Evolutionary conservation across 2,113 vertebrate genomes (phyloP).

Genomic region (Pteruthius melanotis): DNA sequence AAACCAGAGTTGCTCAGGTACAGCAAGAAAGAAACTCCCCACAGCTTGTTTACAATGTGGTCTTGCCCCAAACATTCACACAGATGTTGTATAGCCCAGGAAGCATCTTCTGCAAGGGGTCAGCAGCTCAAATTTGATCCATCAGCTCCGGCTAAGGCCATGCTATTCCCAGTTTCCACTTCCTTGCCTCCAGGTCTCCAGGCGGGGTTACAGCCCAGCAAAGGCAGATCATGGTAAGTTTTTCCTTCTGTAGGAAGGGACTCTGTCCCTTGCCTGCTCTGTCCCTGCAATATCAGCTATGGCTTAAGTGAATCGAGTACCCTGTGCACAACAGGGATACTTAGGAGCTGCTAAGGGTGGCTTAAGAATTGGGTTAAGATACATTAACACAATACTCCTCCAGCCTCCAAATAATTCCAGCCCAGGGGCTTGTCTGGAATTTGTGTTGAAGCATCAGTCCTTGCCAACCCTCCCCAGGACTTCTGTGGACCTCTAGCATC

Average conservation of each 20-base stretch:
- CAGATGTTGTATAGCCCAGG: neutral
- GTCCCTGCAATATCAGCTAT: neutral
- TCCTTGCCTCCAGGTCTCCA: fast-evolving
- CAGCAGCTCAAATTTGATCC: neutral
- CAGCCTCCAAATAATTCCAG: neutral
- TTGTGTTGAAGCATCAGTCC: neutral
- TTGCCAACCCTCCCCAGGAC: neutral
- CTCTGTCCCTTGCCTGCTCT: neutral
- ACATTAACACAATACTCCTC: neutral
- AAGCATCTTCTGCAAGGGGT: neutral
- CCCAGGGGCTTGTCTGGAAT: neutral
- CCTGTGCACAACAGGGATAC: neutral
- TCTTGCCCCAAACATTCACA: neutral
- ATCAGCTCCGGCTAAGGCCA: neutral
- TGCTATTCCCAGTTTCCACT: neutral
- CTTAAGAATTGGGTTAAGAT: neutral
- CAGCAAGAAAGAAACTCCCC: neutral
- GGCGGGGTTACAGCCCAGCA: neutral
- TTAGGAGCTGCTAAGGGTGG: neutral
- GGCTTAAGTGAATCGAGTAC: neutral
- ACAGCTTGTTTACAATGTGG: neutral
- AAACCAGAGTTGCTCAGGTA: neutral
- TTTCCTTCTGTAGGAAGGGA: neutral
- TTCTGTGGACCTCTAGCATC: neutral
- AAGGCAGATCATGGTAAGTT: neutral